Evolutionary conservation across 2,113 vertebrate genomes (phyloP), one percentile per base, ranked within the genome.

Genomic region (Numenius arquata): DNA sequence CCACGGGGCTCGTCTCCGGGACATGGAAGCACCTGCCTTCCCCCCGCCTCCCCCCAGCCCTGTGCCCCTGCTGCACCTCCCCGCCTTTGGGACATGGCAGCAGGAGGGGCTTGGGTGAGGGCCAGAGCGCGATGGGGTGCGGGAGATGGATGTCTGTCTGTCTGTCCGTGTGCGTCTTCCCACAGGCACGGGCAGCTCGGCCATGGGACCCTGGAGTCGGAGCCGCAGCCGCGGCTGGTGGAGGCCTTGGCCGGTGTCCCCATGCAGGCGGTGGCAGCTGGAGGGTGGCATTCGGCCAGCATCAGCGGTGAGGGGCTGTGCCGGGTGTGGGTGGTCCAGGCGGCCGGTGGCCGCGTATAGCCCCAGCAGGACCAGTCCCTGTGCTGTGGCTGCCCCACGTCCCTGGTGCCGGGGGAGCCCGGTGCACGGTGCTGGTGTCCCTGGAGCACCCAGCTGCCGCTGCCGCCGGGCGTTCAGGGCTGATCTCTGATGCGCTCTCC

Each of bases 131-230:
- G 0, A 5, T 4, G 36, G 47, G 32, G 22, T 8, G 0, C 1
- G 2, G 29, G 41, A 15, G 0, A 0, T n/a, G 36, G 61, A 15
- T 38, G 58, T 88, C n/a, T 25, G 30, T 62, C 36, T 21, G 62
- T 66, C 63, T 18, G 36, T 22, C 36, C 2, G 0, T 43, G 4
- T 30, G 34, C 0, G 1, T 88, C 47, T 82, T 53, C 72, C 43
- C 11, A 7, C 97, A 99, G 99, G 96, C 99, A 99, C 0, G 99
- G 99, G 68, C 99, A 99, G 98, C 96, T 99, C 52, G 99, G 99
- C 47, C 99, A 99, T 0, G 98, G 99, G 9, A 93, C 25, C 3
- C 98, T 99, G 90, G 98, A 98, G 56, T 71, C 98, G 0, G 98
- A 98, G 93, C 89, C 12, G 40, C 98, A 99, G 96, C 99, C 99